Base-by-base conservation (phyloP, 2,113 vertebrate genomes). In the Tinamus guttatus region DNA sequence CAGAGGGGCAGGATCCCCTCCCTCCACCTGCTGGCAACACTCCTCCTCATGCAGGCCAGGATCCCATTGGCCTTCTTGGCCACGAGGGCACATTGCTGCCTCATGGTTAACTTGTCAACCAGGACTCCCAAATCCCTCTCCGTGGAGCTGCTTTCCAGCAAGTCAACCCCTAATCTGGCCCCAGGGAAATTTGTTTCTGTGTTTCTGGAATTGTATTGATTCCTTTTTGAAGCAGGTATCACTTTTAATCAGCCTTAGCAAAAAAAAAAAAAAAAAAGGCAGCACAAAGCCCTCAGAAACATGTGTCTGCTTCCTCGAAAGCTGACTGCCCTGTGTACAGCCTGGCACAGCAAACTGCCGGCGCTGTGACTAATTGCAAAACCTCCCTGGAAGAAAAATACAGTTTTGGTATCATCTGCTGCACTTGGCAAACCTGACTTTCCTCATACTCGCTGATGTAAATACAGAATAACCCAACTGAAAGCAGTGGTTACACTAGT, bases 341-440 rank as follows among this genome's bases (percentile, higher is more conserved):
- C 64, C 59, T 49, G 73, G 86, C 80, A 87, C 81, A 81, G 60
- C 80, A 73, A 81, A 71, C 36, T 32, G 70, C 77, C 69, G 89
- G 43, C 47, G 54, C 38, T 49, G 40, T 96, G 96, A 94, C 95
- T 94, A 96, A 97, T 85, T 43, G n/a, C n/a, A 38, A 40, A 80
- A 40, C 38, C 45, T 93, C 73, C 80, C 86, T 59, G 73, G 88
- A 94, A 95, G 87, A 77, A 95, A 91, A 95, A 85, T 59, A 93
- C 82, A 70, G 85, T 85, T 93, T 94, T 86, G 4, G 0, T 93
- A 58, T 64, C 83, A 84, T 90, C 83, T 78, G 58, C 69, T 84
- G 81, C 36, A 75, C 69, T 89, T 81, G 84, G 85, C 88, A 95
- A 96, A 90, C 90, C 90, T 89, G 94, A 77, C 83, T 96, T 94